These are phyloP conservation scores for Phainopepla nitens DNA, from an alignment of 2,113 vertebrate genomes.

Conservation along the genomic window DNA sequence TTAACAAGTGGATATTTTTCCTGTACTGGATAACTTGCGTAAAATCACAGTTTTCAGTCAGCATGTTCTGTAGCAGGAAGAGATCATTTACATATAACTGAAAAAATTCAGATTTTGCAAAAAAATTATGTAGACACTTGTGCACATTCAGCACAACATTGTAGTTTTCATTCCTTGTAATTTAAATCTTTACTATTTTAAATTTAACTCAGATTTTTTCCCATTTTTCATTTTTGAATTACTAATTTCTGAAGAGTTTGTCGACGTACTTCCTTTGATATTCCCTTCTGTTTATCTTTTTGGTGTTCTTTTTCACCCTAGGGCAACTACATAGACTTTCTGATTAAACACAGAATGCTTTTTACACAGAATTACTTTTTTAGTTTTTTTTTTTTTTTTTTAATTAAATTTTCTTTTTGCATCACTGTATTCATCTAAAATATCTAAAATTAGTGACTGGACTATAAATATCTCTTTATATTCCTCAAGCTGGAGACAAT, in stretches of 20 bases:
- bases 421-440: not conserved
- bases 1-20: not conserved
- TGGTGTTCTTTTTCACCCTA: not conserved
- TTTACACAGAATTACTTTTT: not conserved
- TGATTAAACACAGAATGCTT: not conserved
- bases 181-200: not conserved
- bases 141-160: not conserved
- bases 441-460: not conserved
- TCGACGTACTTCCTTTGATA: not conserved
- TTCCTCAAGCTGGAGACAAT: not conserved
- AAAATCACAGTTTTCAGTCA: not conserved
- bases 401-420: not conserved
- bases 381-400: not conserved
- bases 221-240: not conserved
- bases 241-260: not conserved
- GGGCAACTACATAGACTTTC: not conserved
- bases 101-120: not conserved
- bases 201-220: not conserved
- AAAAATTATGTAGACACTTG: not conserved
- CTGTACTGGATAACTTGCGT: not conserved
- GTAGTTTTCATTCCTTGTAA: not conserved
- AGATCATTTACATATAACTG: not conserved
- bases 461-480: not conserved
- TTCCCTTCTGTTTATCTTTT: not conserved
- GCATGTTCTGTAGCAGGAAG: not conserved